A percentile compares a stretch with the other conserved stretches of the same genome.
phyloP scores from a whole-genome alignment of 2,797 vertebrate species.

The Chaenodraco wilsoni region DNA sequence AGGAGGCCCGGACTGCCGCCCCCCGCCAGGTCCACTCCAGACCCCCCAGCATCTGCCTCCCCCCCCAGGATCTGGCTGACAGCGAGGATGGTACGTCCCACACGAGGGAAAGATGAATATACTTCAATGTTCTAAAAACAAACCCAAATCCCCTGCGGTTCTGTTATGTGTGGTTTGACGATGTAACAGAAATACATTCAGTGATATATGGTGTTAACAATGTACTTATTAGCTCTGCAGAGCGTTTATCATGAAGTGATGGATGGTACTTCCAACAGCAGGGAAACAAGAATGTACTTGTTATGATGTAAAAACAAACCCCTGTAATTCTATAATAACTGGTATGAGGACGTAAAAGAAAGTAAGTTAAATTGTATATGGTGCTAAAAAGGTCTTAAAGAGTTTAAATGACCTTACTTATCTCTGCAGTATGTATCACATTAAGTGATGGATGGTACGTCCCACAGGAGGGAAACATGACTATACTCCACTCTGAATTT shows the following conservation, averaged over 20 bases:
- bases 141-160: too few species aligned
- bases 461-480: constrained; percentile 1
- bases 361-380: too few species aligned
- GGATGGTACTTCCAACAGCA: constrained; percentile 38
- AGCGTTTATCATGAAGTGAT: too few species aligned
- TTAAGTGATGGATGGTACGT: constrained; percentile 29
- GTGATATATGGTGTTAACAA: too few species aligned
- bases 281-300: background rate
- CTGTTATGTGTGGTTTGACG: background rate
- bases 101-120: too few species aligned
- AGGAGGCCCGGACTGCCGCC: constrained; percentile 31
- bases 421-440: too few species aligned
- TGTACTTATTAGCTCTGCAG: too few species aligned
- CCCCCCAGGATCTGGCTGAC: constrained; percentile 78
- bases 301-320: background rate
- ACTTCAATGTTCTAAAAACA: background rate
- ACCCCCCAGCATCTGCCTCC: constrained; percentile 80
- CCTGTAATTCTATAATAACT: background rate
- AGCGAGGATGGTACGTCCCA: constrained; percentile 91
- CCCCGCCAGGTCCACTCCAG: constrained; percentile 51
- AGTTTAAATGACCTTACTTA: too few species aligned
- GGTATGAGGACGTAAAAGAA: background rate
- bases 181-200: background rate
- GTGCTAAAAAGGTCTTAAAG: too few species aligned
- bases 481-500: background rate